Percentiles rank a stretch among this genome's conserved stretches.
These are phyloP conservation scores for Papilio polytes DNA, from an alignment of 1,140 invertebrate genomes.

Conservation along the genomic window DNA sequence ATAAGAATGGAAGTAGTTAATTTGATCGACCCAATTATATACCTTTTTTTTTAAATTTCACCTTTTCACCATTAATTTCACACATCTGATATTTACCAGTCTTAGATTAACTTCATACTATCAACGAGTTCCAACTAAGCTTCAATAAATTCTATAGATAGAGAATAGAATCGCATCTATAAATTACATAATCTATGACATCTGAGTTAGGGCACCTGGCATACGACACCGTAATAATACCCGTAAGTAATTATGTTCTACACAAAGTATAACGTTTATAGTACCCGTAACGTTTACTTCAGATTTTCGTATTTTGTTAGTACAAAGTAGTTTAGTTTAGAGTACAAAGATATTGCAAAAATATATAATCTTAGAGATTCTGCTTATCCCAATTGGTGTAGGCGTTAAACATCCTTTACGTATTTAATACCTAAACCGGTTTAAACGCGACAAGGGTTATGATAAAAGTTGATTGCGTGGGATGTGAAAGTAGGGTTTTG, in stretches of 20 bases:
- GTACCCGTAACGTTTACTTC: neutral
- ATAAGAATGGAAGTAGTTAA: neutral
- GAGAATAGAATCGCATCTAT: neutral
- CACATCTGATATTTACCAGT: too few species aligned
- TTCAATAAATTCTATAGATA: neutral
- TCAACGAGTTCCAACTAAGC: neutral
- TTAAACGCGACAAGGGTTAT: neutral
- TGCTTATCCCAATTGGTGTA: neutral
- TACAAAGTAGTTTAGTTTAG: too few species aligned
- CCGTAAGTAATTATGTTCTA: neutral
- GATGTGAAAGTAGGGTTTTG: slow-evolving; percentile 17
- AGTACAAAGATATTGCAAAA: neutral
- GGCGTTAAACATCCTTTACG: neutral
- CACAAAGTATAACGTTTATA: neutral
- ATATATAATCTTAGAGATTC: neutral
- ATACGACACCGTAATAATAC: neutral
- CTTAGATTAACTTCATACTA: neutral
- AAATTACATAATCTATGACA: neutral
- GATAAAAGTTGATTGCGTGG: slow-evolving; percentile 23
- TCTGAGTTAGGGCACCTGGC: neutral
- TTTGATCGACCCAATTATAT: too few species aligned
- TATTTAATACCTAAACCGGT: slow-evolving; percentile 5
- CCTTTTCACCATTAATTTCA: too few species aligned
- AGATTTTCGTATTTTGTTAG: too few species aligned
- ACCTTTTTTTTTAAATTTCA: too few species aligned